Conservation (phyloP, 2,888 invertebrate genomes). For the Euzetes globulus region DNA sequence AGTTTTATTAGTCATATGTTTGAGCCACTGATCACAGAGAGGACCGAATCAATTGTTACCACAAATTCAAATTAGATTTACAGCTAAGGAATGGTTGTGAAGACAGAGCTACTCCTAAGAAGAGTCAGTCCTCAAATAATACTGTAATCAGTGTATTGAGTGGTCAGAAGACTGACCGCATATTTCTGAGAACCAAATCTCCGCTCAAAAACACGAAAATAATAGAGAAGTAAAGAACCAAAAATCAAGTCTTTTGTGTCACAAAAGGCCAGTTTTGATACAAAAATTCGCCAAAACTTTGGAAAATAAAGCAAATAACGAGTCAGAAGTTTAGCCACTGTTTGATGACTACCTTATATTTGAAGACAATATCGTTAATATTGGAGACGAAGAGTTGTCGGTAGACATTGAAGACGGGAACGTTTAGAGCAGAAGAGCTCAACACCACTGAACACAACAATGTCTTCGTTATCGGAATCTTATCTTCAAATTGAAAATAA, state of each 20-base stretch:
- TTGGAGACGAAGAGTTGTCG: constrained; percentile 49
- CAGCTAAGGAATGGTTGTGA: too few species aligned
- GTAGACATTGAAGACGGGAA: constrained; percentile 49
- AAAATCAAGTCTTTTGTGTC: constrained; percentile 53
- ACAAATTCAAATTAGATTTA: not conserved
- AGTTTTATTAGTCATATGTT: too few species aligned
- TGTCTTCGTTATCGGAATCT: constrained; percentile 51
- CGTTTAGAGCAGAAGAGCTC: constrained; percentile 50
- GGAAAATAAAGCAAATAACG: constrained; percentile 39
- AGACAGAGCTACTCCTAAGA: too few species aligned
- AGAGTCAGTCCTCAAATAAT: too few species aligned
- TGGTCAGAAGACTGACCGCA: constrained; percentile 46
- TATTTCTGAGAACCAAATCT: constrained; percentile 53
- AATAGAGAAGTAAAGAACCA: constrained; percentile 52
- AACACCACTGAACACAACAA: constrained; percentile 50
- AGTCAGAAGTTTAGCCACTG: not conserved
- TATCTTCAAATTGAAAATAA: constrained; percentile 38
- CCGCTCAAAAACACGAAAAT: constrained; percentile 53
- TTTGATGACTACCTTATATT: constrained; percentile 44
- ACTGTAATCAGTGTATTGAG: not conserved
- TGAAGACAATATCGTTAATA: constrained; percentile 48
- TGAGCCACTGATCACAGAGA: constrained; percentile 44
- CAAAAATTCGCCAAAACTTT: constrained; percentile 49
- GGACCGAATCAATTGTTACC: too few species aligned
- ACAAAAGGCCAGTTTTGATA: constrained; percentile 50